Base-by-base conservation (phyloP, 2,797 vertebrate species). In the Furcifer pardalis region DNA sequence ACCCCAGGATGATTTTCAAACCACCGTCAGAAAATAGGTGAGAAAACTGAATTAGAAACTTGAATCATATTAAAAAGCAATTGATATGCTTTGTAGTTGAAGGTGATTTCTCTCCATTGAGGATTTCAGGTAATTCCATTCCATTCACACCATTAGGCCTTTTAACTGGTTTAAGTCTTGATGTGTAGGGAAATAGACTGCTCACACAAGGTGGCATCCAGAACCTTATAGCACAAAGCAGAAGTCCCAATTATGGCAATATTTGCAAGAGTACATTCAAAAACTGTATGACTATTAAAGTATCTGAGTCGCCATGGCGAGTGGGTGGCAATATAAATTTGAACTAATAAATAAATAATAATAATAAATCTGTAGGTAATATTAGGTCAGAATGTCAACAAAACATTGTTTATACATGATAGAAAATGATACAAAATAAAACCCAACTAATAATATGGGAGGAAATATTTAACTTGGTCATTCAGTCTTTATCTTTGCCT, bases 131-230 rank as follows among this genome's bases (percentile, higher is more conserved):
- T 56, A 44, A 78, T 79, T 78, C 72, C 25, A 84, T 71, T 35
- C n/a, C 27, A 46, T 62, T 60, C 42, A 44, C 40, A 74, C 10
- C 32, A 62, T 10, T 8, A 62, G 37, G 19, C 21, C 66, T 60
- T 49, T 72, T 37, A 65, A 75, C 15, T 83, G n/a, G 52, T 69
- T 77, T 37, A 76, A 83, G 76, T 83, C n/a, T 32, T 65, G 35
- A 21, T 42, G 21, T 1, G 44, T 74, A 2, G 40, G 52, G 1
- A 74, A 3, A 15, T n/a, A 5, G 65, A 7, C 62, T 27, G 25
- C 15, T 12, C 52, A 56, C 52, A 13, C 52, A 13, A 56, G 52
- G 52, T 56, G 52, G 52, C 17, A 15, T 56, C 52, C 52, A 56
- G 9, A 3, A 56, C 52, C 2, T 56, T 56, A 56, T 15, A 17